Evolutionary conservation across 2,888 invertebrate species (phyloP).

Genomic region (Apodemia duryi): DNA sequence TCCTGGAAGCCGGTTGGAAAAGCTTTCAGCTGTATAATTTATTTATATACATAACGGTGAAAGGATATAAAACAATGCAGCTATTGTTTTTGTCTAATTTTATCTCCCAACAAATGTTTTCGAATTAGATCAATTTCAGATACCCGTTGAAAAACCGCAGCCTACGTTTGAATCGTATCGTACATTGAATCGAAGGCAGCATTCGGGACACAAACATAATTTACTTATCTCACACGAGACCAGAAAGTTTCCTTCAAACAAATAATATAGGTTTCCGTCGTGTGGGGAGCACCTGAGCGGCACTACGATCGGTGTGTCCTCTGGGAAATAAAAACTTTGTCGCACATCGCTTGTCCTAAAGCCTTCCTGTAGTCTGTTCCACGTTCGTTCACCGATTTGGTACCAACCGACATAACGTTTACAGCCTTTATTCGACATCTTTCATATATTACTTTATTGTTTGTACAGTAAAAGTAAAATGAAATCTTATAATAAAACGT

Average conservation of each 20-base stretch:
- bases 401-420: slow-evolving; percentile 47
- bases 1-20: too few species aligned
- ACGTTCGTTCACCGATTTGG: slow-evolving; percentile 70
- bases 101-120: neutral
- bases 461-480: too few species aligned
- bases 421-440: slow-evolving; percentile 69
- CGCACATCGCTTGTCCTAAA: slow-evolving; percentile 76
- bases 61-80: neutral
- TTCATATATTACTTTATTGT: slow-evolving; percentile 61
- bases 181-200: slow-evolving; percentile 63
- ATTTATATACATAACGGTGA: neutral
- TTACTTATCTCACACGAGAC: slow-evolving; percentile 74
- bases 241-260: slow-evolving; percentile 76
- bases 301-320: slow-evolving; percentile 75
- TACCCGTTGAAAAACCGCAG: slow-evolving; percentile 5
- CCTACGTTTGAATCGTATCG: slow-evolving; percentile 21
- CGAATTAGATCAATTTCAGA: slow-evolving; percentile 3
- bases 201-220: slow-evolving; percentile 69
- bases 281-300: slow-evolving; percentile 73
- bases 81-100: neutral
- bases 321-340: slow-evolving; percentile 78
- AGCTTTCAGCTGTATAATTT: too few species aligned
- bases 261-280: slow-evolving; percentile 77
- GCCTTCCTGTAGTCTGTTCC: slow-evolving; percentile 67
- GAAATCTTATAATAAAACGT: too few species aligned